Evolutionary conservation across 2,113 vertebrate species (phyloP).

Genomic region (Macaca fascicularis): T2T-MFA8v1.1 NC_088394.1:22979001-22979500

Average conservation of each 20-base stretch:
- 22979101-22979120: background rate
- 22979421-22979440: too few species aligned
- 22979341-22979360: background rate
- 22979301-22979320: background rate
- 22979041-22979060: background rate
- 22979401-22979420: background rate
- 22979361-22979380: background rate
- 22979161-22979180: background rate
- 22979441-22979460: background rate
- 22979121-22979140: background rate
- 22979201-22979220: background rate
- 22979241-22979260: background rate
- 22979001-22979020: background rate
- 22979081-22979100: background rate
- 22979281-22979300: background rate
- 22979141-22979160: background rate
- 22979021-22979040: background rate
- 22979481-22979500: background rate
- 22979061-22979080: background rate
- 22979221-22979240: background rate
- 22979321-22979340: background rate
- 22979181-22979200: accelerated
- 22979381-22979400: background rate
- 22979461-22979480: background rate
- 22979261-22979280: background rate